phyloP scores from a whole-genome alignment of 2,797 vertebrate genomes.

The Cygnus olor region DNA sequence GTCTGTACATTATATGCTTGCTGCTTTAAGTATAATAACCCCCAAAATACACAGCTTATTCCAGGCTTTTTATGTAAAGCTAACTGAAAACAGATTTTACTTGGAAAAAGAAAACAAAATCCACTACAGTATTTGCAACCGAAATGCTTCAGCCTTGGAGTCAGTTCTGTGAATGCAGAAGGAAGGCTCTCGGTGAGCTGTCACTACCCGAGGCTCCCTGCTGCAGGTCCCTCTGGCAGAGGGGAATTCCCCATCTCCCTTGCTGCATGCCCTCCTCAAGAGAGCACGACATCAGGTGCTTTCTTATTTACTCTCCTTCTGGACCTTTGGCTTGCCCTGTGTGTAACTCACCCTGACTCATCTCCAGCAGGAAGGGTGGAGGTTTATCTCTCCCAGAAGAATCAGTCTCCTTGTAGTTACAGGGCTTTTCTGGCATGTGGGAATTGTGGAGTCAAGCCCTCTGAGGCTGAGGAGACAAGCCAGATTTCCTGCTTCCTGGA shows the following conservation, averaged over 20 bases:
- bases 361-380: not conserved
- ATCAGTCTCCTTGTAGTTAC: fast-evolving
- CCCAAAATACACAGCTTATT: conserved; percentile 36
- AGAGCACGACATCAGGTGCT: not conserved
- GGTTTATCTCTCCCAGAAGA: not conserved
- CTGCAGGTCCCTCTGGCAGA: not conserved
- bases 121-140: not conserved
- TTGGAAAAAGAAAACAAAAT: conserved; percentile 9
- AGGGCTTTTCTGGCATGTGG: not conserved
- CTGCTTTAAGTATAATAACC: not conserved
- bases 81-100: conserved; percentile 55
- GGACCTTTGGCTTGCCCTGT: not conserved
- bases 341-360: not conserved
- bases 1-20: not conserved
- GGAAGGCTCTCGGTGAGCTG: not conserved
- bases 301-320: not conserved
- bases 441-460: not conserved
- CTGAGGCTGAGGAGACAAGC: not conserved
- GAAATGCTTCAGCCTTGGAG: not conserved
- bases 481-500: not conserved
- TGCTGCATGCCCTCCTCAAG: not conserved
- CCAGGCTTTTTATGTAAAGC: conserved; percentile 16
- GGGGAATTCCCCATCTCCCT: not conserved
- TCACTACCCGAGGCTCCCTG: not conserved
- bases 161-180: not conserved